Evolutionary conservation across 2,113 vertebrate species (phyloP).

Genomic region (Cebidichthys violaceus): DNA sequence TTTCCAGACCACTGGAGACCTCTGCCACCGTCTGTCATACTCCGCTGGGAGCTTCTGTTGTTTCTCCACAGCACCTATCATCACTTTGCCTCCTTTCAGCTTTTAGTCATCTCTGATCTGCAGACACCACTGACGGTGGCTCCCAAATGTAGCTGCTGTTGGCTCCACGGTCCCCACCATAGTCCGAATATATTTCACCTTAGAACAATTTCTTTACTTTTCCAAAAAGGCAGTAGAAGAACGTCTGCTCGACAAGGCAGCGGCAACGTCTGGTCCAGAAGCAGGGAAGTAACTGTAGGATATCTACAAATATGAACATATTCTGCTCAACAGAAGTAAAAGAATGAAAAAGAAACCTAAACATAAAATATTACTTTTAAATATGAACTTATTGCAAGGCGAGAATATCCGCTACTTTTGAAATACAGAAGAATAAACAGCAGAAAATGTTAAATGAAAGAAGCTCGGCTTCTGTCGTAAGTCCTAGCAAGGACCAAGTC

Average conservation of each 20-base stretch:
- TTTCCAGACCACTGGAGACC: slow-evolving; percentile 19
- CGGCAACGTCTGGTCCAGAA: background rate
- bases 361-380: background rate
- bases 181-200: background rate
- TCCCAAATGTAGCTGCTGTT: background rate
- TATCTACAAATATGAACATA: background rate
- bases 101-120: slow-evolving; percentile 6
- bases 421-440: background rate
- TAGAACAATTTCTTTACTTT: background rate
- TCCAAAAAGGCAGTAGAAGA: background rate
- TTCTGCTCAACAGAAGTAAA: background rate
- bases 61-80: slow-evolving; percentile 31
- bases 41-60: slow-evolving; percentile 32
- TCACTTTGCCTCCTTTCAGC: slow-evolving; percentile 8
- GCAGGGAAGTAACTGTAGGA: background rate
- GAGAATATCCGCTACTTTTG: background rate
- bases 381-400: background rate
- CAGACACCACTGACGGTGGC: background rate
- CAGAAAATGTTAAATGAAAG: background rate
- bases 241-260: too few relatives aligned
- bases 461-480: background rate
- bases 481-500: background rate
- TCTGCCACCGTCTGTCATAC: slow-evolving; percentile 46
- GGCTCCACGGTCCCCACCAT: background rate
- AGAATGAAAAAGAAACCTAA: background rate